These are phyloP conservation scores for Tretioscincus oriximinensis DNA, from an alignment of 2,113 vertebrate species.

Conservation along the genomic window DNA sequence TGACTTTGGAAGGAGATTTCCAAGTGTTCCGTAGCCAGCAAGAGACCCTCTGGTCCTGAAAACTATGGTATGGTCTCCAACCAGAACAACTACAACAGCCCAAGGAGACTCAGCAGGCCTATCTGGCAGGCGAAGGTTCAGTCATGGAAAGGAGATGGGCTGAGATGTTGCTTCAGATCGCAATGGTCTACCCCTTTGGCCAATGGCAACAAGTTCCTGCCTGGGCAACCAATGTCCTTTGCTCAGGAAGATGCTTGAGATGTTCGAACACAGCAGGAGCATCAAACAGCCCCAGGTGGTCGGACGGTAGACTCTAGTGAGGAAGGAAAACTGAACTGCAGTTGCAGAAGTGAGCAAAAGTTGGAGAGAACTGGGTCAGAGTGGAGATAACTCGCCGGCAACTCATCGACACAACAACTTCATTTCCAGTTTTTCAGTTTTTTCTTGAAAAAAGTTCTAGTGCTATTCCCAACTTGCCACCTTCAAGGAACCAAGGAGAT, in stretches of 20 bases:
- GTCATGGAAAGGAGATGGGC: conserved; percentile 37
- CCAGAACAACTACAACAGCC: not conserved
- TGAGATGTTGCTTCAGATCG: conserved; percentile 24
- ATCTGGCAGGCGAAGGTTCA: conserved; percentile 26
- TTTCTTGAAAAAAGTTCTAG: not conserved
- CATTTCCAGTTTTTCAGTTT: conserved; percentile 9
- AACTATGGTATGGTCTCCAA: not conserved
- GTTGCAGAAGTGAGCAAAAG: not conserved
- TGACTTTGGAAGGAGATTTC: not conserved
- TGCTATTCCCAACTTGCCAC: not conserved
- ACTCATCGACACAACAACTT: not conserved
- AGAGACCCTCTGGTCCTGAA: not conserved
- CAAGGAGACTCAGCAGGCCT: not conserved
- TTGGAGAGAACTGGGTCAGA: not conserved
- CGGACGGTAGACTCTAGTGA: not conserved
- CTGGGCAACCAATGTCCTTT: not conserved
- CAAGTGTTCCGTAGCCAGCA: not conserved
- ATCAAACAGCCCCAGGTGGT: not conserved
- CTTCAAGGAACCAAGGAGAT: not conserved
- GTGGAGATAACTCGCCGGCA: not conserved
- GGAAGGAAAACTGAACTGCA: not conserved
- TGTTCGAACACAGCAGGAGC: not conserved
- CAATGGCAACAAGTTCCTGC: not conserved
- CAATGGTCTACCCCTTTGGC: not conserved
- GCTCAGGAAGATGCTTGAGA: not conserved